A percentile compares a stretch with the other conserved stretches of the same genome.
phyloP scores from a whole-genome alignment of 1,140 invertebrate species.

The Papilio xuthus region DNA sequence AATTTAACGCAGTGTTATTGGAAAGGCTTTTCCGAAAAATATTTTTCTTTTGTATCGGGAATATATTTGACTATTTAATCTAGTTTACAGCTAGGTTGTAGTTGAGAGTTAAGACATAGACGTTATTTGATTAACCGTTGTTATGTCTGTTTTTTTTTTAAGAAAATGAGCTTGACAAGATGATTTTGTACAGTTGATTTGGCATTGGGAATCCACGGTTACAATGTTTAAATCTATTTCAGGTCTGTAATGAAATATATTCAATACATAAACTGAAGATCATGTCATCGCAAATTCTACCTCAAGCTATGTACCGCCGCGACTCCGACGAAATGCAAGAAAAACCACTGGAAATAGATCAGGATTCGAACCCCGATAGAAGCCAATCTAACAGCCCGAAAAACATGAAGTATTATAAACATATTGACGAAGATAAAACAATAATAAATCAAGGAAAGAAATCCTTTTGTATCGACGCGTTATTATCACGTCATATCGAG shows the following conservation, averaged over 20 bases:
- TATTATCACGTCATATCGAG: constrained; percentile 71
- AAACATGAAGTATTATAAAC: constrained; percentile 71
- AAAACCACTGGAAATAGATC: constrained; percentile 66
- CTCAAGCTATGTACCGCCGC: constrained; percentile 62
- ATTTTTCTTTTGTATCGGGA: too few relatives aligned
- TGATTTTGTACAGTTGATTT: background rate
- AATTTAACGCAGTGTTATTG: background rate
- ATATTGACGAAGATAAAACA: constrained; percentile 67
- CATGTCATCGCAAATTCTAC: constrained; percentile 67
- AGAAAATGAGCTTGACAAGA: background rate
- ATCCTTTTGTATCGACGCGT: constrained; percentile 79
- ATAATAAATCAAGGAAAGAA: constrained; percentile 70
- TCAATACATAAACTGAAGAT: background rate
- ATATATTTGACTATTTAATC: too few relatives aligned
- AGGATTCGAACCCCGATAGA: constrained; percentile 58
- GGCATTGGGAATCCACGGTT: background rate
- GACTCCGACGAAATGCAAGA: constrained; percentile 57
- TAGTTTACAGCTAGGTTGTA: too few relatives aligned
- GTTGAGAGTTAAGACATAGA: too few relatives aligned
- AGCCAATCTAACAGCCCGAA: constrained; percentile 67
- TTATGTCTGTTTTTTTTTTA: too few relatives aligned
- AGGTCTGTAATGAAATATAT: constrained; percentile 9
- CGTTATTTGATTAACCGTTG: too few relatives aligned
- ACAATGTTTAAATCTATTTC: background rate
- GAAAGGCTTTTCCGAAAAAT: too few relatives aligned